Conservation (phyloP, 2,888 invertebrate species). For the Poecilus cupreus region DNA sequence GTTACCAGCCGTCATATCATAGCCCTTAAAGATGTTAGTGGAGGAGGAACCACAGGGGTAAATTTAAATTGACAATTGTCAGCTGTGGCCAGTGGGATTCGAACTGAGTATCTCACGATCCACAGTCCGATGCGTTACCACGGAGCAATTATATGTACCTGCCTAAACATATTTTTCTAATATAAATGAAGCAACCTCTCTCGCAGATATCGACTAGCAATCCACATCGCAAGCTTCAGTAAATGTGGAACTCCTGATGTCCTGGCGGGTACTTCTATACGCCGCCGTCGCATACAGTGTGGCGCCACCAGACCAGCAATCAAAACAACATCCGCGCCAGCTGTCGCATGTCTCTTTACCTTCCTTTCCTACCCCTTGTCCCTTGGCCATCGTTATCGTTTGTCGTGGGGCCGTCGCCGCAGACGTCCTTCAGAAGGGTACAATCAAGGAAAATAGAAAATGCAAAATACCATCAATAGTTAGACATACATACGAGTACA, state of each 20-base stretch:
- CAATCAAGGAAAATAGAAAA: slow-evolving; percentile 1
- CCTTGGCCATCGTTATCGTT: background rate
- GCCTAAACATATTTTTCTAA: background rate
- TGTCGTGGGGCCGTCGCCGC: background rate
- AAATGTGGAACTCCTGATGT: background rate
- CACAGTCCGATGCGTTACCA: too few relatives aligned
- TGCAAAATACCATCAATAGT: too few relatives aligned
- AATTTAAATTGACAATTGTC: too few relatives aligned
- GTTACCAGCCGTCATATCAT: too few relatives aligned
- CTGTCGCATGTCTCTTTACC: slow-evolving; percentile 45
- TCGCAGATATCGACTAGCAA: background rate
- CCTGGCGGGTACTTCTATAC: slow-evolving; percentile 25
- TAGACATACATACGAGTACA: too few relatives aligned
- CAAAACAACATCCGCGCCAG: slow-evolving; percentile 65
- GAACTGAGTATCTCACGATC: too few relatives aligned
- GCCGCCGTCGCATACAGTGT: slow-evolving; percentile 59
- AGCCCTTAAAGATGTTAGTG: too few relatives aligned
- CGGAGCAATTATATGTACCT: too few relatives aligned
- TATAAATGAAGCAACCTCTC: background rate
- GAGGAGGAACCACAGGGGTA: too few relatives aligned
- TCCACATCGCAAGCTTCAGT: background rate
- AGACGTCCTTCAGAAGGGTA: slow-evolving; percentile 21
- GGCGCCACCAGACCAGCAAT: slow-evolving; percentile 67
- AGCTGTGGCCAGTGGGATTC: too few relatives aligned
- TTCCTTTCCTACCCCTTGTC: background rate